These are phyloP conservation scores for Dichetophora obliterata DNA, from an alignment of 2,888 invertebrate genomes.

Conservation along the genomic window DNA sequence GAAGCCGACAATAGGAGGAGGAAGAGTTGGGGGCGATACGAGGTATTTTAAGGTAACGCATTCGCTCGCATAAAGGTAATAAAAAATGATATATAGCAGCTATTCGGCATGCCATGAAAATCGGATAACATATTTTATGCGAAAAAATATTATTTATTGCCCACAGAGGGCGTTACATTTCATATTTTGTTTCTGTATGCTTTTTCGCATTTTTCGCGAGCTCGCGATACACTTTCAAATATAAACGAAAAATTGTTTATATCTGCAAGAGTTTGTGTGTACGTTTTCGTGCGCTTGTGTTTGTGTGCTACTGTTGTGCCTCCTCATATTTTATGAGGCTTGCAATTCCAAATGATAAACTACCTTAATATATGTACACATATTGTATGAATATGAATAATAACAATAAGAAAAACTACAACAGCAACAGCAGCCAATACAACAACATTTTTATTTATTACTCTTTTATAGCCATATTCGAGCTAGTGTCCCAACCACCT, in stretches of 20 bases:
- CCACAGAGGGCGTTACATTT: conserved; percentile 62
- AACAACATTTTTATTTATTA: conserved; percentile 11
- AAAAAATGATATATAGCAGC: conserved; percentile 68
- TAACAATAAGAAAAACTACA: conserved; percentile 7
- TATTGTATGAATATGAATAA: conserved; percentile 42
- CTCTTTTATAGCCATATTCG: background rate
- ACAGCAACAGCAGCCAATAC: conserved; percentile 17
- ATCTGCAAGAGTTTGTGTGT: conserved; percentile 4
- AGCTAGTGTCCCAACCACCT: background rate
- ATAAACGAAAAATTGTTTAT: conserved; percentile 14
- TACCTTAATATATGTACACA: conserved; percentile 35
- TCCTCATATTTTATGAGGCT: conserved; percentile 43
- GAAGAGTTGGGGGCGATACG: background rate
- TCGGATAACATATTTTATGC: conserved; percentile 69
- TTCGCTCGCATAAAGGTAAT: conserved; percentile 57
- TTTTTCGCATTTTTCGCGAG: conserved; percentile 7
- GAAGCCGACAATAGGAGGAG: background rate
- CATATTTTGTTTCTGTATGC: conserved; percentile 32
- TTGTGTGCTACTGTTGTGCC: conserved; percentile 33
- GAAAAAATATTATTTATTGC: conserved; percentile 67
- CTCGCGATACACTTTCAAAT: conserved; percentile 14
- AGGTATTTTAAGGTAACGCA: background rate
- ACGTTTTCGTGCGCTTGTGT: conserved; percentile 7
- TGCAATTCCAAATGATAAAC: conserved; percentile 47
- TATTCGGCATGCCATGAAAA: conserved; percentile 68